Base-by-base conservation (phyloP, 2,888 invertebrate species). In the Odontomyia ornata region DNA sequence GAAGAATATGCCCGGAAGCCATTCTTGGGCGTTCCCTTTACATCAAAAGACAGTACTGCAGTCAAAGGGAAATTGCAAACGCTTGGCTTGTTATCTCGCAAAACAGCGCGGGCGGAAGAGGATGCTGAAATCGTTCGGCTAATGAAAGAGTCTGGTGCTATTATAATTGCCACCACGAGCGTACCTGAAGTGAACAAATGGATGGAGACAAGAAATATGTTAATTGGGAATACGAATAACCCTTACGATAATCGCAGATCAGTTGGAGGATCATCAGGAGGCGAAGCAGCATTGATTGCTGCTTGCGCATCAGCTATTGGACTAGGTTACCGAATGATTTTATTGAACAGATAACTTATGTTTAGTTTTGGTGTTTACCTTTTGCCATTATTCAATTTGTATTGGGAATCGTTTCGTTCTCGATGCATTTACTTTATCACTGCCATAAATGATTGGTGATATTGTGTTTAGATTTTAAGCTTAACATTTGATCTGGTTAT, bases 131-230 rank as follows among this genome's bases (percentile, higher is more conserved):
- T 93, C 79, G 92, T 98, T 30, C 86, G 89, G 0, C 84, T 91
- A 52, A 85, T 97, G 86, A 91, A 91, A 81, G 88, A 89, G 23
- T 93, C 96, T 27, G 98, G 98, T 0, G 97, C 91, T 4, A 94
- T 98, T 78, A 91, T 95, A 0, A 86, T 98, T 28, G 96, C 93
- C 1, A 92, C 94, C 64, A 96, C 97, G n/a, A 99, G 98, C 85
- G 91, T 97, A 46, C 97, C 98, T 0, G 97, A 98, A 87, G 88
- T 97, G 46, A 98, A 97, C 87, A 91, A 96, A 87, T 98, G 98
- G 95, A 88, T 79, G 79, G 98, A 98, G 87, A 92, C 95, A 0
- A 90, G 93, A 77, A 99, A 98, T 88, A 92, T 92, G 83, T 84
- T 98, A 72, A 94, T 93, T 84, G 98, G 99, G 0, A 90, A 93